These are phyloP conservation scores for Meandrusa payeni DNA, from an alignment of 2,888 invertebrate species.

Conservation along the genomic window DNA sequence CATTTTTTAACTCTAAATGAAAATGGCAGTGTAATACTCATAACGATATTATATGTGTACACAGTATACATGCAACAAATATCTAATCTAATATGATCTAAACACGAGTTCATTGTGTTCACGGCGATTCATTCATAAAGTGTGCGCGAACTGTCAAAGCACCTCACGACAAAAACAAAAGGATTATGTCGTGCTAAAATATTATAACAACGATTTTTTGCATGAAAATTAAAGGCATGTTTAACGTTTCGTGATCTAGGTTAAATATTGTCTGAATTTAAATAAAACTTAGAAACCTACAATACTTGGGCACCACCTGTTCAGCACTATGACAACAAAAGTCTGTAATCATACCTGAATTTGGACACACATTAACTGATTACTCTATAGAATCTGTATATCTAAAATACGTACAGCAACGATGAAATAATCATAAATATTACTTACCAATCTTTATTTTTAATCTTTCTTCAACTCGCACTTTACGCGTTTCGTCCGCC, in stretches of 20 bases:
- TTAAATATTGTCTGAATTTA: constrained; percentile 22
- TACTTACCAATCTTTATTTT: constrained; percentile 96
- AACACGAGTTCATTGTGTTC: constrained; percentile 66
- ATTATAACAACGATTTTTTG: constrained; percentile 30
- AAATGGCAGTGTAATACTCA: no score
- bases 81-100: constrained; percentile 63
- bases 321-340: constrained; percentile 67
- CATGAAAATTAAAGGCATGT: neutral
- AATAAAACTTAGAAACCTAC: constrained; percentile 23
- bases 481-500: constrained; percentile 94
- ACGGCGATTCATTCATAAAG: constrained; percentile 74
- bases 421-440: constrained; percentile 36
- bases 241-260: constrained; percentile 31
- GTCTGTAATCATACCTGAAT: constrained; percentile 16
- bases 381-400: constrained; percentile 1
- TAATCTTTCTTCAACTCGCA: constrained; percentile 95
- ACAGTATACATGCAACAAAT: constrained; percentile 40
- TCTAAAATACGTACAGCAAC: constrained; percentile 3
- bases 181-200: constrained; percentile 37
- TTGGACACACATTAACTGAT: constrained; percentile 4
- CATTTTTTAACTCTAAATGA: no score
- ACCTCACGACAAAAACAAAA: constrained; percentile 62
- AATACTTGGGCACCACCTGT: constrained; percentile 70
- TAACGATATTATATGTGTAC: constrained; percentile 26
- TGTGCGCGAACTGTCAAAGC: constrained; percentile 69